Base-by-base conservation (phyloP, 2,797 vertebrate genomes). In the Cyclura pinguis region DNA sequence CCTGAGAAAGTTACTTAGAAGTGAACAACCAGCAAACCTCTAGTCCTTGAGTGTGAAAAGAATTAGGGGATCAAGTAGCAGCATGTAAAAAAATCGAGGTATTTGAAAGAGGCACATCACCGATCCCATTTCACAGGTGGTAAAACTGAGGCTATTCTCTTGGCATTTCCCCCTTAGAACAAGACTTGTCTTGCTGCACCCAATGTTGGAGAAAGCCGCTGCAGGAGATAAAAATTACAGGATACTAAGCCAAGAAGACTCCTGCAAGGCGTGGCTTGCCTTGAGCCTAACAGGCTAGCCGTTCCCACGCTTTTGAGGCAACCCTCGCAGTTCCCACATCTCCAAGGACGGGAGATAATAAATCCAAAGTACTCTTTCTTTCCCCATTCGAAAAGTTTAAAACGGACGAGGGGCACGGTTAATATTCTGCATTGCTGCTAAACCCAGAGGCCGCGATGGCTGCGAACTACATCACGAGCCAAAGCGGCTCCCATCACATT, bases 201-300 rank as follows among this genome's bases (percentile, higher is more conserved):
- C 20, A 0, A 1, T 1, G 10, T 18, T 12, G 1, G 12, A 73
- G 4, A n/a, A 47, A 55, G 20, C 7, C 12, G n/a, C 42, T n/a
- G 3, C 24, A 13, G 57, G 16, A 20, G 4, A 14, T 10, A 27
- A 52, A 47, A 55, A 38, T 20, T 13, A 47, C 13, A 86, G 20
- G 59, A 24, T 20, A 1, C 22, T 2, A 22, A 20, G 74, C 57
- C 55, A 47, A 9, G 27, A 32, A 24, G 4, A 18, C 72, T 47
- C n/a, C 1, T 0, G 27, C 42, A 59, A 42, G 78, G 1, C 1
- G 6, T 2, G 67, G n/a, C 59, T 55, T 69, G 47, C 13, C 64
- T 0, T 8, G 78, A 38, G 87, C 13, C 3, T 9, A 24, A 35
- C 10, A 14, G 77, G 22, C 32, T 0, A 6, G 50, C 13, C 1